Evolutionary conservation across 2,797 vertebrate genomes (phyloP), one percentile per base, ranked within the genome.

Genomic region (Epinephelus malabaricus): DNA sequence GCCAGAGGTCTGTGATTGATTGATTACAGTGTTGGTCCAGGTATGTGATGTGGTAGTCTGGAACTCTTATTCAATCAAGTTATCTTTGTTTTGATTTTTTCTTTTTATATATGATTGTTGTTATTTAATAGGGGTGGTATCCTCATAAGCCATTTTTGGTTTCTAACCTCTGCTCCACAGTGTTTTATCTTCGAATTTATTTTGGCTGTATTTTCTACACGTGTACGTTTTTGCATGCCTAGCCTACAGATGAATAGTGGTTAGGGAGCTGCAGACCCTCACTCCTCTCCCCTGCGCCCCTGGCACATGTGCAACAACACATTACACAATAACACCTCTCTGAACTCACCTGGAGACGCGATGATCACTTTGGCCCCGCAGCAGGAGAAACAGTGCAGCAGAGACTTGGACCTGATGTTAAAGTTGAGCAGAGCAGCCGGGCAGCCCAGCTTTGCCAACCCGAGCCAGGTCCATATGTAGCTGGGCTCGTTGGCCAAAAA

Each of bases 311-410:
- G 40, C 40, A 43, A 43, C 40, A 43, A 43, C 9, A 43, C 34
- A 0, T 34, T 34, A 34, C 34, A 34, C 5, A 43, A 7, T 4
- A 34, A 34, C 19, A 25, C 18, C 13, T 14, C 12, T 2, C 5
- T 3, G 12, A 0, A 38, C 93, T 95, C 93, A 98, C 97, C 97
- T 93, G 95, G 85, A 0, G 92, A 93, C 6, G 91, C 91, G 76
- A 98, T 89, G 53, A 98, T 90, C 23, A 96, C 94, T 69, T 92
- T 96, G 66, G 97, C 96, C 1, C 93, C 95, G 40, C 95, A 96
- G 92, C 95, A 95, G 62, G 95, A 95, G 87, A 97, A 97, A 47
- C 96, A 97, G 90, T 97, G 97, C 84, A 97, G 64, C 81, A 98
- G 90, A n/a, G 97, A 96, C 66, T 92, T 95, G 23, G 94, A 91